Base-by-base conservation (phyloP, 2,797 vertebrate species). In the Protonibea diacanthus region DNA sequence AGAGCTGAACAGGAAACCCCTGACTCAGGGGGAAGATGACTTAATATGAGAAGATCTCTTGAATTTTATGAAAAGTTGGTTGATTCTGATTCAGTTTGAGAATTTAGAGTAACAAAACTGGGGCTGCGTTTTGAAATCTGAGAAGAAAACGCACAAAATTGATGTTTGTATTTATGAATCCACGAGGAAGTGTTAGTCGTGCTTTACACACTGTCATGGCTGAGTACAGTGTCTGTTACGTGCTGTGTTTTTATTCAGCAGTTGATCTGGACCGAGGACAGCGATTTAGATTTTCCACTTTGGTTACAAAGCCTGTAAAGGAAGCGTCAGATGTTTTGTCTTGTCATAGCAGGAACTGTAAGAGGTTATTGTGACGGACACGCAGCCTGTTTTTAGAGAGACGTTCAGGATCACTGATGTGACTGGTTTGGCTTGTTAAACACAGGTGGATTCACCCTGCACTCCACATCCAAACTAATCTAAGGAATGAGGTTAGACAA, bases 271-370 rank as follows among this genome's bases (percentile, higher is more conserved):
- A 76, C 52, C 40, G 5, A 64, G 58, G 12, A 12, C 57, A 70
- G 65, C 66, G 61, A 44, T 82, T 40, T 53, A 23, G 65, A 63
- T 68, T 75, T 79, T 52, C 58, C 52, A 27, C 57, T 61, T 20
- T 10, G 60, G 65, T 66, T 0, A 4, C 17, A 18, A 25, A 45
- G 42, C 47, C 17, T 25, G 47, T 23, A n/a, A 29, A 49, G 20
- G 29, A 25, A 29, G 63, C 10, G n/a, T 11, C 38, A 17, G 18
- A 14, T 6, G 8, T 45, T 29, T n/a, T 25, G 27, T 47, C 14
- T 14, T 0, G 3, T 52, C 60, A n/a, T 9, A 47, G 56, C 49
- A 62, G 51, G 48, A 23, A 61, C 0, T 38, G 33, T 38, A 2
- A 38, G 33, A 38, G 33, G 66, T 69, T 21, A 2, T 11, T n/a